Conservation (phyloP, 1,140 invertebrate species). For the Armadillidium nasatum region DNA sequence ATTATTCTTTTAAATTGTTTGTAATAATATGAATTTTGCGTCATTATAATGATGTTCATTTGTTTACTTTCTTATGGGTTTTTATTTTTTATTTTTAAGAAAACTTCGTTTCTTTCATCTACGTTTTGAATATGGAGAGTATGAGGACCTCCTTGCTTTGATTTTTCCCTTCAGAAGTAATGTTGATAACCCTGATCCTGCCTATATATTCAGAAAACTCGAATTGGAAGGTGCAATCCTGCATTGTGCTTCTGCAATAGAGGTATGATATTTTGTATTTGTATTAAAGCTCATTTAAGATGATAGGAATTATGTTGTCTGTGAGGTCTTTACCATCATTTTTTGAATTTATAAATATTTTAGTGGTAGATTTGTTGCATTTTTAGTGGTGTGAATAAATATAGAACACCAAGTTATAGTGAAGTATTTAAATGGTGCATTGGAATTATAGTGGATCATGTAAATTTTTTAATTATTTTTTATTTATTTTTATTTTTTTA, state of each 20-base stretch:
- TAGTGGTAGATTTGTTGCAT: not conserved
- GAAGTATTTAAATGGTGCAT: too few species aligned
- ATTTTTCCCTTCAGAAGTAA: conserved; percentile 16
- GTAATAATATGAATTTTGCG: not conserved
- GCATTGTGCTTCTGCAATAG: conserved; percentile 22
- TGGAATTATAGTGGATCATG: too few species aligned
- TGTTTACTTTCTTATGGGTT: not conserved
- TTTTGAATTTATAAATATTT: not conserved
- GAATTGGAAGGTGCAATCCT: conserved; percentile 26
- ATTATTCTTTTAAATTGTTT: not conserved
- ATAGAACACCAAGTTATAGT: not conserved
- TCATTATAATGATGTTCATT: not conserved
- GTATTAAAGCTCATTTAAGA: too few species aligned
- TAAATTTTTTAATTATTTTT: too few species aligned
- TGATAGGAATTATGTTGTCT: too few species aligned
- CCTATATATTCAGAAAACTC: conserved; percentile 19
- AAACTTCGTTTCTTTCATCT: conserved; percentile 27
- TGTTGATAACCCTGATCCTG: conserved; percentile 29
- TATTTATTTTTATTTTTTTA: too few species aligned
- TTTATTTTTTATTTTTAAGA: not conserved
- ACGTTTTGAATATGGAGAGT: conserved; percentile 18
- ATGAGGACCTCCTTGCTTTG: conserved; percentile 25
- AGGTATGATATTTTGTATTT: conserved; percentile 16
- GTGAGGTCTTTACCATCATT: too few species aligned
- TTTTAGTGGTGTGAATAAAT: not conserved